Evolutionary conservation across 1,140 invertebrate genomes (phyloP), one percentile per base, ranked within the genome.

Genomic region (Phortica variegata): DNA sequence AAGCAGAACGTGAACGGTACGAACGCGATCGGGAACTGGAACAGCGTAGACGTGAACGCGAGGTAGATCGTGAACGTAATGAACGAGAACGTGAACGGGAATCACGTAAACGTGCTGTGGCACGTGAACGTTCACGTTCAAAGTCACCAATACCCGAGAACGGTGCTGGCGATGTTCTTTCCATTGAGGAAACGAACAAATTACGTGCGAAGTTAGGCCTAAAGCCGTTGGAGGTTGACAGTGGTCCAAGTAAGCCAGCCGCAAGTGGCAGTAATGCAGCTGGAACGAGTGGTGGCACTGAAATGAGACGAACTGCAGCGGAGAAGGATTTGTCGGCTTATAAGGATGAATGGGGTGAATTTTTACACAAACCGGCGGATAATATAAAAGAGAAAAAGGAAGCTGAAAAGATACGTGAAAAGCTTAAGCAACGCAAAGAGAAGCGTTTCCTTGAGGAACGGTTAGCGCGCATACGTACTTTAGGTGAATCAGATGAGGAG

Each of bases 151-250:
- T 63, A 26, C 77, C 77, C 18, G 73, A 78, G 26, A 78, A 79
- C 17, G 68, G 75, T 1, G 74, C 79, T 3, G 77, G 80, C 33
- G 81, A 83, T 38, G 85, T 83, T 38, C 76, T 95, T 2, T 93
- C 91, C 3, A 87, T 96, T 60, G 88, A 91, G 59, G 93, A 95
- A 73, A 95, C 93, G 13, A 97, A 97, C 77, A 90, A 88, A 63
- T 74, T 98, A 1, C 80, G 95, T 68, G 90, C 91, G 5, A 95
- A 97, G 72, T 81, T 99, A 12, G 95, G 95, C 2, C 78, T 98
- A 2, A 96, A 96, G 73, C 96, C 95, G 4, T 78, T 98, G 2
- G 87, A 96, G 65, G 78, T 92, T 4, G 79, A 81, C 43, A 61
- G 60, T 37, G 78, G 60, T 32, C 71, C 52, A 34, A 61, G 38